These are phyloP conservation scores for Platichthys stellatus DNA, from an alignment of 2,113 vertebrate genomes.

Conservation along the genomic window DNA sequence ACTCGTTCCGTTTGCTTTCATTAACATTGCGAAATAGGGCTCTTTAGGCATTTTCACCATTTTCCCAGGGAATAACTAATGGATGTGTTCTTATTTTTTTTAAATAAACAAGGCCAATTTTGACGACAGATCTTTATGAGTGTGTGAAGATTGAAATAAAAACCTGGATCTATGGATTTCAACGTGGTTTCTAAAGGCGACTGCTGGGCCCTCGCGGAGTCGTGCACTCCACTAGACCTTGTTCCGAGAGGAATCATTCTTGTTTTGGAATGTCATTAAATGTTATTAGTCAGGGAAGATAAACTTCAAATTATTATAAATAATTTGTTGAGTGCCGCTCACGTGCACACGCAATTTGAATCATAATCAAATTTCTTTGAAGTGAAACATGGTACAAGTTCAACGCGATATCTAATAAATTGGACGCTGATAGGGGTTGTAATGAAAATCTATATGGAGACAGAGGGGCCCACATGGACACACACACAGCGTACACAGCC, in stretches of 20 bases:
- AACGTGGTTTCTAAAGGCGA: no score
- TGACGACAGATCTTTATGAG: no score
- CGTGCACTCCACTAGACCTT: background rate
- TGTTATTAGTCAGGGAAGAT: constrained; percentile 20
- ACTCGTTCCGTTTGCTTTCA: no score
- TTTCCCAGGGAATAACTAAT: no score
- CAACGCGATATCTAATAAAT: constrained; percentile 62
- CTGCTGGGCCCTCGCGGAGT: no score
- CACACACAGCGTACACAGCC: background rate
- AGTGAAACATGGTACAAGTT: constrained; percentile 35
- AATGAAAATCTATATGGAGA: constrained; percentile 53
- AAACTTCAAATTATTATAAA: no score
- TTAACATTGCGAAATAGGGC: no score
- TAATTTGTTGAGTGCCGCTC: constrained; percentile 37
- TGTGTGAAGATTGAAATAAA: no score
- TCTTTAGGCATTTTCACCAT: no score
- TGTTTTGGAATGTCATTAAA: constrained; percentile 32
- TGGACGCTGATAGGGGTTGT: constrained; percentile 48
- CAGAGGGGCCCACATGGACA: background rate
- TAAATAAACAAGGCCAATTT: no score
- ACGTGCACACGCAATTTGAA: constrained; percentile 15
- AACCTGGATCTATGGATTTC: no score
- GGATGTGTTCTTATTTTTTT: no score
- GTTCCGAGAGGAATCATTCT: constrained; percentile 31
- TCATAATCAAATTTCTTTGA: constrained; percentile 41